Percentiles rank a stretch among this genome's conserved stretches.
Conservation (phyloP, 2,797 vertebrate species). For the Danio kyathit region DNA sequence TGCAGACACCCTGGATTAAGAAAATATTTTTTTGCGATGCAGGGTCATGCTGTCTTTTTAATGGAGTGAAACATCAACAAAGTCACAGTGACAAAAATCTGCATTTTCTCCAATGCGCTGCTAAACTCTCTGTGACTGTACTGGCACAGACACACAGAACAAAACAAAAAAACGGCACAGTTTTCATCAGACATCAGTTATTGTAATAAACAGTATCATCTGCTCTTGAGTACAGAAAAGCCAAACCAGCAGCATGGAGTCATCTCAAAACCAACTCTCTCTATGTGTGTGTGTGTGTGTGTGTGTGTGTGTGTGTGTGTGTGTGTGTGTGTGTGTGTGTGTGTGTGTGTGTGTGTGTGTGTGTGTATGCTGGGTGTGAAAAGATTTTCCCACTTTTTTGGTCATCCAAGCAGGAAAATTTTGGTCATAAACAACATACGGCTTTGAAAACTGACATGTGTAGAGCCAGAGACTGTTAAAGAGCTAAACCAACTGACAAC, state of each 20-base stretch:
- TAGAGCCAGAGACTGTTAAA: conserved; percentile 69
- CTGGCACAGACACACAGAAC: conserved; percentile 75
- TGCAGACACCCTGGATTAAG: too few relatives aligned
- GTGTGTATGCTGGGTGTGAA: conserved; percentile 79
- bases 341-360: conserved; percentile 35
- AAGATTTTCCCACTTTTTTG: conserved; percentile 81
- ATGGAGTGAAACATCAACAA: conserved; percentile 1
- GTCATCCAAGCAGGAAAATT: conserved; percentile 84
- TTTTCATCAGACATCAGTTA: conserved; percentile 83
- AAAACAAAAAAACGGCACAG: conserved; percentile 70
- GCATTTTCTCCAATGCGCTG: conserved; percentile 72
- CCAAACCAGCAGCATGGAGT: conserved; percentile 72
- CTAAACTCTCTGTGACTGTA: conserved; percentile 24
- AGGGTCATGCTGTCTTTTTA: background rate
- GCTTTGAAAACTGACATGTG: conserved; percentile 76
- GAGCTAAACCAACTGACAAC: conserved; percentile 51
- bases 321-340: too few relatives aligned
- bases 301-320: too few relatives aligned
- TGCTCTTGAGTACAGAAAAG: conserved; percentile 68
- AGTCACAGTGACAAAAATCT: conserved; percentile 55
- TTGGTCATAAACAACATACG: conserved; percentile 82
- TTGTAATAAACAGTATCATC: conserved; percentile 75
- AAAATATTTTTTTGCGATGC: background rate
- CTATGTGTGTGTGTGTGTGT: too few relatives aligned
- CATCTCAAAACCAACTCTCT: conserved; percentile 74